Evolutionary conservation across 2,113 vertebrate genomes (phyloP).

Genomic region (Shinisaurus crocodilurus): DNA sequence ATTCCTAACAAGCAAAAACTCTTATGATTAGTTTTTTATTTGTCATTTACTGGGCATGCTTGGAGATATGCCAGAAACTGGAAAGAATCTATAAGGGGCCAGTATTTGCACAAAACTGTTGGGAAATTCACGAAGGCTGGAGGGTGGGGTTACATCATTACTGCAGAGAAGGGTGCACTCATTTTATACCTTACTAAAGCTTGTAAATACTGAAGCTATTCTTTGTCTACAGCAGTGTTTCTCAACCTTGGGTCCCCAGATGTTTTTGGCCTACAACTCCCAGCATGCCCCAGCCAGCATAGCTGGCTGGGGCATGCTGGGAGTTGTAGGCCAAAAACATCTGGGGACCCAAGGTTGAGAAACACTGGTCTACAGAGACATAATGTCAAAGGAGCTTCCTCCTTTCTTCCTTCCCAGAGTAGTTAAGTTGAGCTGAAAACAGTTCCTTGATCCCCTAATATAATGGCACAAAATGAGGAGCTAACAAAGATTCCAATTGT

Average conservation of each 20-base stretch:
- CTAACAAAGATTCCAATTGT: not conserved
- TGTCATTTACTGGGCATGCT: not conserved
- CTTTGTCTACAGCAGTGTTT: too few relatives aligned
- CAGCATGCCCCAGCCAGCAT: too few relatives aligned
- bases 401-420: not conserved
- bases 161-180: not conserved
- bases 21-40: not conserved
- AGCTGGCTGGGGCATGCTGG: too few relatives aligned
- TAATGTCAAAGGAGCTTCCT: not conserved
- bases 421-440: not conserved
- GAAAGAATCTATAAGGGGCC: not conserved
- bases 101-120: not conserved
- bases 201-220: not conserved
- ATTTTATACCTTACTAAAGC: not conserved
- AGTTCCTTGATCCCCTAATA: not conserved
- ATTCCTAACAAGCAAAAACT: conserved; percentile 21
- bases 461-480: not conserved
- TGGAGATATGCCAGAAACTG: not conserved
- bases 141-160: not conserved
- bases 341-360: too few relatives aligned
- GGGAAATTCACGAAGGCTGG: not conserved
- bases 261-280: too few relatives aligned
- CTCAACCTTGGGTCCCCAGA: too few relatives aligned
- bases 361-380: not conserved
- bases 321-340: too few relatives aligned